phyloP scores from a whole-genome alignment of 2,888 invertebrate species.

The Metacarcinus magister region DNA sequence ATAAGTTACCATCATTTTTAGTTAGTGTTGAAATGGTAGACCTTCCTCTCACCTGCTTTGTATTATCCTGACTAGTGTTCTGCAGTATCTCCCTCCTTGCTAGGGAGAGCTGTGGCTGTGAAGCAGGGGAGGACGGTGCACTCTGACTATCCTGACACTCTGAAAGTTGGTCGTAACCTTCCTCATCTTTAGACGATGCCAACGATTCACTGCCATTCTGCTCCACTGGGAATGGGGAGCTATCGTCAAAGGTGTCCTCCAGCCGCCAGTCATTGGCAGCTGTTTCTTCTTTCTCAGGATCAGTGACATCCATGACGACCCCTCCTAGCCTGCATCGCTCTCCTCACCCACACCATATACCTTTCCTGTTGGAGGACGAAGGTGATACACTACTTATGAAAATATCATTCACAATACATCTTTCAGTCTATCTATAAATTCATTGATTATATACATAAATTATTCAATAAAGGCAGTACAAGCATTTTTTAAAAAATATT shows the following conservation, averaged over 20 bases:
- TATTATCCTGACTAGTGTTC: neutral
- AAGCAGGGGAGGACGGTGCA: neutral
- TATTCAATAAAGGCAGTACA: too few relatives aligned
- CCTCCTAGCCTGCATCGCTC: neutral
- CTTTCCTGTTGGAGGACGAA: neutral
- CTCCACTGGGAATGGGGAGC: neutral
- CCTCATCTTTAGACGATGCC: neutral
- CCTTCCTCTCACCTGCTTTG: conserved; percentile 10
- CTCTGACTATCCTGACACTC: conserved; percentile 38
- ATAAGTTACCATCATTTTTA: neutral
- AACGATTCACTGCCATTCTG: conserved; percentile 57
- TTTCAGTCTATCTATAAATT: neutral
- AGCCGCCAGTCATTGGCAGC: neutral
- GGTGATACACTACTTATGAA: neutral
- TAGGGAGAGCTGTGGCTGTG: neutral
- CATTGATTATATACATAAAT: neutral
- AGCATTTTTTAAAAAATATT: too few relatives aligned
- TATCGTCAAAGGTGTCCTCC: neutral
- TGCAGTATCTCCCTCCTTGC: neutral
- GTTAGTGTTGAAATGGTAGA: neutral
- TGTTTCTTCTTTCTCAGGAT: neutral
- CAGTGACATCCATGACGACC: conserved; percentile 58
- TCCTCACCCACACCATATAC: neutral
- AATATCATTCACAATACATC: neutral
- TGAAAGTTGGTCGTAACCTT: conserved; percentile 6